These are phyloP conservation scores for Dasysyrphus albostriatus DNA, from an alignment of 2,888 invertebrate genomes.

Conservation along the genomic window DNA sequence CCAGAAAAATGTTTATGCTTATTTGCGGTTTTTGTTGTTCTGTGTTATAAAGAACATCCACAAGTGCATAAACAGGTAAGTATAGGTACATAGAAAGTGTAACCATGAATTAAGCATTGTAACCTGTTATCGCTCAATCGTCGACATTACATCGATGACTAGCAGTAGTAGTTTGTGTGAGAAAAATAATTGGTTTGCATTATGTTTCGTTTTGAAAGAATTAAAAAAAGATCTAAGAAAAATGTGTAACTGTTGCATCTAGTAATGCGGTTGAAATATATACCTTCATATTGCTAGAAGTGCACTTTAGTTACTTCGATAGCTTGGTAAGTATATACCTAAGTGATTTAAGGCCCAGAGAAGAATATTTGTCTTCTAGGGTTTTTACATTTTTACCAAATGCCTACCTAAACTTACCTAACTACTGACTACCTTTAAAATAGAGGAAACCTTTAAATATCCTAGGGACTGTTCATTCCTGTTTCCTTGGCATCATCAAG, in stretches of 20 bases:
- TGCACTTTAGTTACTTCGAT: background rate
- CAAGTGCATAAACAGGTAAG: constrained; percentile 28
- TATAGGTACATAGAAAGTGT: background rate
- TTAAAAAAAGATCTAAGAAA: constrained; percentile 20
- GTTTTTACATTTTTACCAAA: no score
- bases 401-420: no score
- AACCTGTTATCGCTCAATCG: constrained; percentile 3
- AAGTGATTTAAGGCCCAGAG: background rate
- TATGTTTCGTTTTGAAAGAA: constrained; percentile 6
- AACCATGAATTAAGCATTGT: constrained; percentile 47
- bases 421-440: no score
- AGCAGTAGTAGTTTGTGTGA: constrained; percentile 1
- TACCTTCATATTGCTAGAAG: background rate
- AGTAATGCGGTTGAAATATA: background rate
- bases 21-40: constrained; percentile 58
- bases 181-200: constrained; percentile 47
- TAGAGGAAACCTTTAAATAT: no score
- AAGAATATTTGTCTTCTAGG: background rate
- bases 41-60: constrained; percentile 1
- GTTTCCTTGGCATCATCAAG: no score
- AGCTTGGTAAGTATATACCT: no score
- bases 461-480: no score
- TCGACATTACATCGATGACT: constrained; percentile 25
- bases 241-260: background rate
- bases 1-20: constrained; percentile 63